Evolutionary conservation across 35 echinoderm and acorn worm species (phyloP), one percentile per base, ranked within the genome.

Genomic region (Apostichopus parvimensis): DNA sequence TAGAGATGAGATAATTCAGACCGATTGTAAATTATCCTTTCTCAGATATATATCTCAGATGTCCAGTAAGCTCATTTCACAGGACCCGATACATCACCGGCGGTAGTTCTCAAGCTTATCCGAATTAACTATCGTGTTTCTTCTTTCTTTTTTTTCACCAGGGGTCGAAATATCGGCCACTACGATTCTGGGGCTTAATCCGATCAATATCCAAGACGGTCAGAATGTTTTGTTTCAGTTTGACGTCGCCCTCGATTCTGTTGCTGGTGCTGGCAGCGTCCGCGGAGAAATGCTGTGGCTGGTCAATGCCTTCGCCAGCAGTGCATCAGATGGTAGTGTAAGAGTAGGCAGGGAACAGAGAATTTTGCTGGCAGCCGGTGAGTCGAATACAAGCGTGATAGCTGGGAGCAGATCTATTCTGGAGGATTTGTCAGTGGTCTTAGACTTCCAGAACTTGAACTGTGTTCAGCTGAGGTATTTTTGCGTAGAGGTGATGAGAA

Each of bases 111-210:
- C 34, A 45, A 45, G 34, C 34, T 45, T 45, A 45, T 45, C 34
- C 4, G 34, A 45, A 45, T 45, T 45, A 45, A 45, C 34, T 45
- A 45, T 45, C 34, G 34, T 24, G 14, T 24, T 55, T 61, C 25
- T 61, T 26, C 26, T 68, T 77, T 54, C 89, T 57, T 73, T 81
- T 70, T 70, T 77, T 6, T 91, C 57, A 12, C 9, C 61, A 95
- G 94, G 94, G 22, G 94, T 95, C 23, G 94, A 95, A 91, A 93
- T 95, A 70, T 58, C 94, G 9, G 79, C n/a, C 15, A 93, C 91
- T 0, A 28, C 72, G 12, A 90, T 82, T 55, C 58, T 93, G n/a
- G 76, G 64, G 8, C 85, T 91, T 18, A 79, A 85, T 15, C 25
- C 22, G 8, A n/a, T 93, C 53, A 71, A 78, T 20, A 71, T 92